phyloP scores from a whole-genome alignment of 2,888 invertebrate species.

The Macrophya alboannulata region DNA sequence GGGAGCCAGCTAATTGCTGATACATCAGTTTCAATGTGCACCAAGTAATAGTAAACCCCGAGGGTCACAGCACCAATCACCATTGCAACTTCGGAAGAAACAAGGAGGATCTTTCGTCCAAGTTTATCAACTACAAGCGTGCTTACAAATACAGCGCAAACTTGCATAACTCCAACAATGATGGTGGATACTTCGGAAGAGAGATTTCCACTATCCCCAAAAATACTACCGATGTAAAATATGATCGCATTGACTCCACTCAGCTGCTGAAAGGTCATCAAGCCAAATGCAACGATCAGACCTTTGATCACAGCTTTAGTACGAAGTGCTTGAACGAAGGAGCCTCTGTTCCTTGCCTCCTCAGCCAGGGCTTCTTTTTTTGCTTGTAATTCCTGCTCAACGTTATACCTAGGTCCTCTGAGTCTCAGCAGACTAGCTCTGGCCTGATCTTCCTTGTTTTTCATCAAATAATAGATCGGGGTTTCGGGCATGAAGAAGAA shows the following conservation, averaged over 20 bases:
- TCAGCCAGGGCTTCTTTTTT: constrained; percentile 83
- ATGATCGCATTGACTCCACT: constrained; percentile 93
- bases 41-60: constrained; percentile 86
- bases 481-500: constrained; percentile 95
- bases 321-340: constrained; percentile 83
- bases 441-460: constrained; percentile 86
- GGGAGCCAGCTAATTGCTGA: constrained; percentile 88
- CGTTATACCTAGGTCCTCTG: constrained; percentile 88
- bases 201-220: constrained; percentile 84
- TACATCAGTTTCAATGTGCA: constrained; percentile 77
- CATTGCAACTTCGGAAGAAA: constrained; percentile 88
- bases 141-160: constrained; percentile 88
- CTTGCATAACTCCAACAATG: constrained; percentile 92
- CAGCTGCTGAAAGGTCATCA: constrained; percentile 96
- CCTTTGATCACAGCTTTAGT: constrained; percentile 86
- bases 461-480: constrained; percentile 87
- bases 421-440: constrained; percentile 86
- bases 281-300: constrained; percentile 87
- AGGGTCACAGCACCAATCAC: constrained; percentile 86
- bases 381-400: constrained; percentile 84
- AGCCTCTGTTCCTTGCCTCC: constrained; percentile 81
- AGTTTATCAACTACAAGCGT: constrained; percentile 90
- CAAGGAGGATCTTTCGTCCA: constrained; percentile 89
- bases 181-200: constrained; percentile 86
- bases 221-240: constrained; percentile 90